Evolutionary conservation across 1,140 invertebrate species (phyloP).

Genomic region (Drosophila pseudoobscura): DNA sequence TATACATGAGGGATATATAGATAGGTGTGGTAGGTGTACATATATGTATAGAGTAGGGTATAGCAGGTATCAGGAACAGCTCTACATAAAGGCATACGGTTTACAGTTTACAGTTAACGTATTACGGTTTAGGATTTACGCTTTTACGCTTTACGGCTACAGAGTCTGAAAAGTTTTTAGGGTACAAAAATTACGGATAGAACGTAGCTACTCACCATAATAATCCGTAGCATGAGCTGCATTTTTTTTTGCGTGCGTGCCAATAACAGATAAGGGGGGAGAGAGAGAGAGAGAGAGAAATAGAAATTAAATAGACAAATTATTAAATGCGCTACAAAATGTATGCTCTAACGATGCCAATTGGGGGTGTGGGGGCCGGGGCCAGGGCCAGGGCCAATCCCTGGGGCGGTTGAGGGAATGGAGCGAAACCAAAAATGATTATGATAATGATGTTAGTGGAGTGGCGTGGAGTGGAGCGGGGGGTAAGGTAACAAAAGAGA

Average conservation of each 20-base stretch:
- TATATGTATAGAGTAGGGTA: no score
- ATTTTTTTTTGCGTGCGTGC: constrained; percentile 79
- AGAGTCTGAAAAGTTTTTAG: constrained; percentile 49
- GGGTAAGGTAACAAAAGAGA: neutral
- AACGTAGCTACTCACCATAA: constrained; percentile 95
- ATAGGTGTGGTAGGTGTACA: neutral
- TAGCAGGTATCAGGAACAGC: neutral
- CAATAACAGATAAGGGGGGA: constrained; percentile 74
- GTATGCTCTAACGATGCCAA: constrained; percentile 37
- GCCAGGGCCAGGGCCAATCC: no score
- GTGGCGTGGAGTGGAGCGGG: neutral
- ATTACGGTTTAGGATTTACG: no score
- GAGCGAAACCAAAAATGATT: constrained; percentile 5
- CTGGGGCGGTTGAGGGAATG: neutral
- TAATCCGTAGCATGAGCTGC: constrained; percentile 98
- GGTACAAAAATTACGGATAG: constrained; percentile 84
- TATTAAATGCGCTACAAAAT: constrained; percentile 73
- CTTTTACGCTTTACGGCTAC: constrained; percentile 15
- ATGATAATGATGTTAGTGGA: no score
- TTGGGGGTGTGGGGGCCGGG: neutral
- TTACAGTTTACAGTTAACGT: constrained; percentile 10
- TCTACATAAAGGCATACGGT: constrained; percentile 18
- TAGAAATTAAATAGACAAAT: constrained; percentile 79
- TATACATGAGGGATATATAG: constrained; percentile 20
- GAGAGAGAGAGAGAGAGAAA: constrained; percentile 26